Evolutionary conservation across 2,113 vertebrate species (phyloP), one percentile per base, ranked within the genome.

Genomic region (Lethenteron camtschaticum): DNA sequence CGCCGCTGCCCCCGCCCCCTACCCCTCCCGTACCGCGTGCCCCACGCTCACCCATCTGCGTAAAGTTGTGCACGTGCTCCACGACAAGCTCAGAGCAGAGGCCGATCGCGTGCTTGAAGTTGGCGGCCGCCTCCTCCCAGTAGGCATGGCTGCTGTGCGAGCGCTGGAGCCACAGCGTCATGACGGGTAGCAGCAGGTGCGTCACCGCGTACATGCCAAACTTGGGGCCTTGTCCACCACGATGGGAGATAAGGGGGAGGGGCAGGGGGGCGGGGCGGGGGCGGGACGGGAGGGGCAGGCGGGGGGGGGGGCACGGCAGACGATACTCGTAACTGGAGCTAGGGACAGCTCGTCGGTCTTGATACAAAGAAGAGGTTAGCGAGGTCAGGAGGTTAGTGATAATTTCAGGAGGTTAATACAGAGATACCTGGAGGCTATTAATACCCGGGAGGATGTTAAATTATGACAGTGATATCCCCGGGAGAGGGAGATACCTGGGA

Each of bases 101-200:
- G 12, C 94, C 94, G 13, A 96, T 95, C 70, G 94, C 94, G 2
- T 99, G 94, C 74, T 95, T 96, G 78, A 99, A 99, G 79, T 99
- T 96, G 2, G 87, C 86, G 1, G 90, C 90, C 1, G 90, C 90
- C 57, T 81, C 74, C 1, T 99, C 92, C 94, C 94, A 96, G 78
- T 96, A 96, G 8, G 86, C 84, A 75, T 91, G 89, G 77, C 95
- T 88, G 68, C 86, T 86, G 2, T 89, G 89, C 76, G 87, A 95
- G 70, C 92, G 89, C 70, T 85, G 82, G 69, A 96, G 85, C 94
- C 94, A 99, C 12, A 95, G 80, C 3, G 90, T 84, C 89, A 96
- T 94, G 73, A 95, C 88, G 3, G 94, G 94, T 71, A 99, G 87
- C 71, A 99, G 86, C 68, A 96, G 88, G 78, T 94, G 87, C 73